Base-by-base conservation (phyloP, 2,113 vertebrate species). In the Gasterosteus aculeatus region DNA sequence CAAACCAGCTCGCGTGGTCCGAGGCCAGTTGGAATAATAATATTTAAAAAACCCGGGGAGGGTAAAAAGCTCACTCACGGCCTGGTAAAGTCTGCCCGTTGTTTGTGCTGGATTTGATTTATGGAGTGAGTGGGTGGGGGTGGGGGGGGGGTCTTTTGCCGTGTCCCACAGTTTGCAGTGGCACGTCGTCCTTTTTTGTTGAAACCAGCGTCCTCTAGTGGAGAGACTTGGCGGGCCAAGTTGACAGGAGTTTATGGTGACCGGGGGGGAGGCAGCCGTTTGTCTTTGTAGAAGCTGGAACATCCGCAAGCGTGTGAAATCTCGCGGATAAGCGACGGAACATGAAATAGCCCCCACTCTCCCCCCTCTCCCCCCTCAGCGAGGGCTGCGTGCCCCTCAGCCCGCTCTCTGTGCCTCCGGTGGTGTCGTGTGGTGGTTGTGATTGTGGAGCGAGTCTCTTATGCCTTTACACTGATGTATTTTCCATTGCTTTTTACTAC, bases 151-250 rank as follows among this genome's bases (percentile, higher is more conserved):
- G 44, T 82, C 76, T 83, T 82, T 90, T 89, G 85, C 84, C 70
- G 85, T 92, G 87, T 90, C 82, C 86, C 59, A 62, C 77, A 72
- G 80, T 90, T 92, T 93, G 92, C 90, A 75, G 92, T 90, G 86
- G 82, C 67, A 79, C 70, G 46, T 89, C 35, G 26, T 88, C 65
- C 77, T 80, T 66, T 41, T 10, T 56, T 85, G 68, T 88, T 91
- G 81, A 87, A 89, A 88, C 81, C 69, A 91, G 90, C 88, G 91
- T 80, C 93, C 85, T 89, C 92, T 92, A 87, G 80, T 85, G 94
- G 85, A 86, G 82, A 90, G 84, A 93, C 95, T 96, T 96, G 96
- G 96, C 96, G 93, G 96, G 96, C 96, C 96, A 92, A 94, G 96
- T 94, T 94, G 54, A 82, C 67, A 87, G 84, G 84, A 69, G 89